Conservation (phyloP, 2,888 invertebrate genomes). For the Lepetodrilus schrolli region DNA sequence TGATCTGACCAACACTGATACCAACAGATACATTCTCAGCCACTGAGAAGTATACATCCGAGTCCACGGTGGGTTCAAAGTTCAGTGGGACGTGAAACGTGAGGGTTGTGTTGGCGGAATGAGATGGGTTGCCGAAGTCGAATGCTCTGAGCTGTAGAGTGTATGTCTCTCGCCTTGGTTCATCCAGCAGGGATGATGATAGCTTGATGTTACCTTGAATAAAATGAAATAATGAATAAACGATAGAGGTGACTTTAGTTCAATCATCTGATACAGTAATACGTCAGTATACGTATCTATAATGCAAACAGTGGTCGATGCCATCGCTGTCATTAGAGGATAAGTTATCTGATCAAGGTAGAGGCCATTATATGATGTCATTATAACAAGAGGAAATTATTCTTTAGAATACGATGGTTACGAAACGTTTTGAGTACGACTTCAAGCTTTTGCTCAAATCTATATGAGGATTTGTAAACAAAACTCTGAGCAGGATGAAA, state of each 20-base stretch:
- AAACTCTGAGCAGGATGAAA: too few species aligned
- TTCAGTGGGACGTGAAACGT: constrained; percentile 29
- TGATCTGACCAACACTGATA: constrained; percentile 4
- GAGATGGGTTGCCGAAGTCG: constrained; percentile 27
- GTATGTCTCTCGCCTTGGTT: constrained; percentile 16
- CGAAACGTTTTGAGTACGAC: too few species aligned
- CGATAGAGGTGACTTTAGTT: background rate
- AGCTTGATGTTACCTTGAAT: constrained; percentile 28
- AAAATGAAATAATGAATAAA: background rate
- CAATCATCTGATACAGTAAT: background rate
- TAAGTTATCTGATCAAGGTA: too few species aligned
- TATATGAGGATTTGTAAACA: too few species aligned
- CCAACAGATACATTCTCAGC: constrained; percentile 10
- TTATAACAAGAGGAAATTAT: too few species aligned
- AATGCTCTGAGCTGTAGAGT: background rate
- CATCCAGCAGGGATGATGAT: background rate
- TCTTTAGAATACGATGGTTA: too few species aligned
- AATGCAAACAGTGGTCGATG: background rate
- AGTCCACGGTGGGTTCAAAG: background rate
- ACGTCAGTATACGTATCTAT: background rate
- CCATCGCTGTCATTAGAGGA: too few species aligned
- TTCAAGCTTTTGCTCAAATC: too few species aligned
- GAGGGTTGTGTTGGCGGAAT: constrained; percentile 1
- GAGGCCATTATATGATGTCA: too few species aligned
- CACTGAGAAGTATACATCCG: background rate